Percentiles rank a stretch among this genome's conserved stretches.
These are phyloP conservation scores for Eupithecia inturbata DNA, from an alignment of 2,888 invertebrate genomes.

Conservation along the genomic window DNA sequence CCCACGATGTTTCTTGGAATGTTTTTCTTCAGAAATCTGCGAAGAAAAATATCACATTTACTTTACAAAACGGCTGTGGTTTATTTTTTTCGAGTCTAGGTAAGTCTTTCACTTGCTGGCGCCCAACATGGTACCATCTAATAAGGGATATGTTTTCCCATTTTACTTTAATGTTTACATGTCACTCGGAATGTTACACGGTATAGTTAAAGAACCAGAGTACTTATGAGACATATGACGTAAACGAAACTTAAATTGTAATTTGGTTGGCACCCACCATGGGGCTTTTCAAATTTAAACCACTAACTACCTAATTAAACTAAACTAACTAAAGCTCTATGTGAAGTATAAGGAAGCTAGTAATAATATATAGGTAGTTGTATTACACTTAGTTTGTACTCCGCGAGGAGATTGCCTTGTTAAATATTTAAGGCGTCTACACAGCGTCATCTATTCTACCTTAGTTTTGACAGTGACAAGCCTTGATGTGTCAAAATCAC, in stretches of 20 bases:
- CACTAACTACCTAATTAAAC: neutral
- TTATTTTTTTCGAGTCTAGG: neutral
- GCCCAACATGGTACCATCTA: neutral
- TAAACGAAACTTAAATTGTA: neutral
- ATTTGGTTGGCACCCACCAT: neutral
- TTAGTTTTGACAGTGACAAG: neutral
- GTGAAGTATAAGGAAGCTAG: neutral
- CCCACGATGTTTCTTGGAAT: slow-evolving; percentile 50
- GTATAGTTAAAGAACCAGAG: too few species aligned
- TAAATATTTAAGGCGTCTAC: neutral
- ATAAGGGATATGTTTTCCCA: neutral
- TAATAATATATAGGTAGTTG: neutral
- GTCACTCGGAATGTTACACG: too few species aligned
- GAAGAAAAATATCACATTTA: slow-evolving; percentile 26
- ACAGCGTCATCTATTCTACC: slow-evolving; percentile 1
- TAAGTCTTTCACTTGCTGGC: neutral
- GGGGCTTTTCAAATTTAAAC: neutral
- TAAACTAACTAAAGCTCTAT: neutral
- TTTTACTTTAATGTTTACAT: neutral
- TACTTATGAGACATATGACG: too few species aligned
- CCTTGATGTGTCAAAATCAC: neutral
- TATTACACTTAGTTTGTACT: neutral
- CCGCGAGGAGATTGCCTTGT: neutral
- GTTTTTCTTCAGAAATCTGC: slow-evolving; percentile 54
- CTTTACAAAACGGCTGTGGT: neutral